These are phyloP conservation scores for Pantherophis vulpinus DNA, from an alignment of 2,797 vertebrate species.

Conservation along the genomic window DNA sequence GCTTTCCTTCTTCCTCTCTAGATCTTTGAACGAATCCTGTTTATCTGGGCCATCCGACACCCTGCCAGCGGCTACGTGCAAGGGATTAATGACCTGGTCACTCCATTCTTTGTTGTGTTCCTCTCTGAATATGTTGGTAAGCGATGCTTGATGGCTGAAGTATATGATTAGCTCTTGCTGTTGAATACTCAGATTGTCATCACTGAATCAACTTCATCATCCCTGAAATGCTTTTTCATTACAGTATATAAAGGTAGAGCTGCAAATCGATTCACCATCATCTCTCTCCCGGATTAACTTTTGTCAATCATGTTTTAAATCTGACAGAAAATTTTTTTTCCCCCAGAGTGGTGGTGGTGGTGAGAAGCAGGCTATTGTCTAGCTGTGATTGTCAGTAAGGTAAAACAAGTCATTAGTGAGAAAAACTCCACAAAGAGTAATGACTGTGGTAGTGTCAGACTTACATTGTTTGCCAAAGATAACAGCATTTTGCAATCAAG, in stretches of 20 bases:
- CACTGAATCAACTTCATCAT: not conserved
- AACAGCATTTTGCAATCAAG: not conserved
- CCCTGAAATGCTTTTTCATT: constrained; percentile 14
- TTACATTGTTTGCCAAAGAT: not conserved
- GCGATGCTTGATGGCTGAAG: constrained; percentile 62
- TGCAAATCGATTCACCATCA: constrained; percentile 12
- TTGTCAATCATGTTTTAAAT: constrained; percentile 5
- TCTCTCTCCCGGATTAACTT: not conserved
- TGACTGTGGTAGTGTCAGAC: not conserved
- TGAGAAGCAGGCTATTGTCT: not conserved
- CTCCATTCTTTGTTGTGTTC: constrained; percentile 98
- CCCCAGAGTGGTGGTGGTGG: too few species aligned
- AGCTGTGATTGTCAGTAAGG: not conserved
- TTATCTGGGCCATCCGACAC: constrained; percentile 99
- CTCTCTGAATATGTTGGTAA: constrained; percentile 97
- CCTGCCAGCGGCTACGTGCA: constrained; percentile 98
- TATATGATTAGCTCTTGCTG: not conserved
- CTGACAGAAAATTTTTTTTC: not conserved
- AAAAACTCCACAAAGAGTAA: not conserved
- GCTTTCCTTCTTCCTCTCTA: constrained; percentile 69
- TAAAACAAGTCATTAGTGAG: not conserved
- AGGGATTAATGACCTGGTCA: constrained; percentile 98
- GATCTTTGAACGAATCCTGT: constrained; percentile 98
- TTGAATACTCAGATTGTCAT: constrained; percentile 25
- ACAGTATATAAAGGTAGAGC: not conserved